phyloP scores from a whole-genome alignment of 2,113 vertebrate species.

The Lagopus leucura region DNA sequence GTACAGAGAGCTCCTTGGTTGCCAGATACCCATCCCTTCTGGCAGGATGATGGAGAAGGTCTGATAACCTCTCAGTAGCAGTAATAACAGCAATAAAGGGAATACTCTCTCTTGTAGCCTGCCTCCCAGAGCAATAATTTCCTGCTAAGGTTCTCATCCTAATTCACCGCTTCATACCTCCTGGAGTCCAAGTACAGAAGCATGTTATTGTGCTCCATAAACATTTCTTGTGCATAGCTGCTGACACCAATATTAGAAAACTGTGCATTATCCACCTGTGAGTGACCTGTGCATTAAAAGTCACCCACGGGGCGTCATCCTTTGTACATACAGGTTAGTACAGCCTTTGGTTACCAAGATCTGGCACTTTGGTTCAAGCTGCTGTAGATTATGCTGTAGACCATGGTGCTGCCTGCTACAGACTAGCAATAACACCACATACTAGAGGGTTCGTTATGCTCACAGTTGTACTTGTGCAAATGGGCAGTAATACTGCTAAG shows the following conservation, averaged over 20 bases:
- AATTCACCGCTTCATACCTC: conserved; percentile 44
- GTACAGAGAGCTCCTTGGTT: background rate
- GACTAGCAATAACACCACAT: fast-evolving
- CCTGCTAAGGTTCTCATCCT: conserved; percentile 22
- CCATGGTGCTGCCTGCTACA: fast-evolving
- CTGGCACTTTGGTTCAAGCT: background rate
- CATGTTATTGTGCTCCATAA: background rate
- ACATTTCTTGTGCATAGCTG: background rate
- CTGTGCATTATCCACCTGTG: background rate
- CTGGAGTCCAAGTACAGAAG: background rate
- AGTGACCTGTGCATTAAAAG: background rate
- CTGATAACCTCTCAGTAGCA: conserved; percentile 3
- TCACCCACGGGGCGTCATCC: background rate
- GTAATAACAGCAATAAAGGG: conserved; percentile 32
- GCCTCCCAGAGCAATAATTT: background rate
- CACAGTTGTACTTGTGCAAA: background rate
- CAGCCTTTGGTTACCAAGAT: background rate
- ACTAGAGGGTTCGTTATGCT: background rate
- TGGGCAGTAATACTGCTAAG: background rate
- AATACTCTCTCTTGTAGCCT: background rate
- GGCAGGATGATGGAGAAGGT: background rate
- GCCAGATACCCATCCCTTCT: background rate
- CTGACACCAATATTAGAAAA: conserved; percentile 42
- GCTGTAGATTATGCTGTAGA: fast-evolving
- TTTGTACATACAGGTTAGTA: background rate